A percentile compares a stretch with the other conserved stretches of the same genome.
Conservation (phyloP, 2,888 invertebrate genomes). For the Sthenelais limicola region DNA sequence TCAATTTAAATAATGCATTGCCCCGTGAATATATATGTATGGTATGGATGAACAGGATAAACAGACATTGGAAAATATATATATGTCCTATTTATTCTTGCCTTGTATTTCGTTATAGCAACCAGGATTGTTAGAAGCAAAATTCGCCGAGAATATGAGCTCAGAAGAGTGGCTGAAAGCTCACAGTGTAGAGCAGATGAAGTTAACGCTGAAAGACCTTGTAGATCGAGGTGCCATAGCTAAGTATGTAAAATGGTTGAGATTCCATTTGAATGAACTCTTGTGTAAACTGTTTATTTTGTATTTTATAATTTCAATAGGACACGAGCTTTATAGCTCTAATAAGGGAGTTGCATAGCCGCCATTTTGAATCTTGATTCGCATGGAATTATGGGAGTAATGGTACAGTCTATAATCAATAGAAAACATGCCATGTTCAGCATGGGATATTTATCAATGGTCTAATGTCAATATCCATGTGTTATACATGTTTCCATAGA, state of each 20-base stretch:
- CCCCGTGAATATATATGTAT: background rate
- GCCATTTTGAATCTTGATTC: no score
- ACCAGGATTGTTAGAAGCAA: conserved; percentile 43
- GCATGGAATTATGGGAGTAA: no score
- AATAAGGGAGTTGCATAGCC: no score
- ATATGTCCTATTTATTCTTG: background rate
- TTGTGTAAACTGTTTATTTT: no score
- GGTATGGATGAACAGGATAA: background rate
- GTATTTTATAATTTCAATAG: no score
- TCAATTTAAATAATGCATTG: no score
- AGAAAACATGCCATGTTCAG: no score
- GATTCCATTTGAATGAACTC: background rate
- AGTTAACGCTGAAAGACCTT: conserved; percentile 70
- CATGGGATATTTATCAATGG: no score
- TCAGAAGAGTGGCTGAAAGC: conserved; percentile 69
- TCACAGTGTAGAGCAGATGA: conserved; percentile 66
- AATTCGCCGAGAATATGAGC: conserved; percentile 63
- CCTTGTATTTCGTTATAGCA: conserved; percentile 46
- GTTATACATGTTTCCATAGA: no score
- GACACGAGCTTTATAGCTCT: no score
- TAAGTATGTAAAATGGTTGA: conserved; percentile 37
- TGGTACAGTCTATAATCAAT: no score
- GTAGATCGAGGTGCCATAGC: conserved; percentile 59
- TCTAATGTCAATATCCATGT: no score
- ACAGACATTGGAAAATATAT: background rate